Conservation (phyloP, 2,888 invertebrate species). For the Xylocampa areola region DNA sequence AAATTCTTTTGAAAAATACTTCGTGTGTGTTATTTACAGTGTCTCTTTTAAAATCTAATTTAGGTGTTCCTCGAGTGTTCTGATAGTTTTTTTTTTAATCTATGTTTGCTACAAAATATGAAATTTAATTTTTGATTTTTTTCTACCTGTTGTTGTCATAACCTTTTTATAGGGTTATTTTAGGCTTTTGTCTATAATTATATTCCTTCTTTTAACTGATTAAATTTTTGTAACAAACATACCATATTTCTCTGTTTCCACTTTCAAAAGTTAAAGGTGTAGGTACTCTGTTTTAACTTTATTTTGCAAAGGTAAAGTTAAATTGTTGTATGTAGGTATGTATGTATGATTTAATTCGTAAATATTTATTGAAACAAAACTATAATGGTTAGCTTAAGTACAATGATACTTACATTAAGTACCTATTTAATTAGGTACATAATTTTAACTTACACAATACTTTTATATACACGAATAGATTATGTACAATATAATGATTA, state of each 20-base stretch:
- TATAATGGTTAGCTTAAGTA: conserved; percentile 55
- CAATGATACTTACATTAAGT: conserved; percentile 53
- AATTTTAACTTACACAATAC: conserved; percentile 53
- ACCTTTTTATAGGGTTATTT: too few relatives aligned
- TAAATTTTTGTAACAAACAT: too few relatives aligned
- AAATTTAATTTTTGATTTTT: neutral
- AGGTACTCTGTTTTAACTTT: too few relatives aligned
- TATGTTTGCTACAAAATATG: neutral
- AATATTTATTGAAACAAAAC: conserved; percentile 39
- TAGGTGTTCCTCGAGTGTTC: conserved; percentile 3
- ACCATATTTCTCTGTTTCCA: too few relatives aligned
- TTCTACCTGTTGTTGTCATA: neutral
- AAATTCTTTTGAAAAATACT: conserved; percentile 54
- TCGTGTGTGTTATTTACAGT: conserved; percentile 53
- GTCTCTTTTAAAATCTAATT: conserved; percentile 20
- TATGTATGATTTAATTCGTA: conserved; percentile 3
- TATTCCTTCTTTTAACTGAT: too few relatives aligned
- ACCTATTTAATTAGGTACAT: conserved; percentile 65
- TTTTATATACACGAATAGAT: conserved; percentile 53
- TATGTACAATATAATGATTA: conserved; percentile 55
- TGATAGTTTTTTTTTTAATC: too few relatives aligned
- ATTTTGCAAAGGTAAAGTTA: neutral
- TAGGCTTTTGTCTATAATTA: too few relatives aligned
- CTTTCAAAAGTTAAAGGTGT: neutral
- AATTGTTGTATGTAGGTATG: neutral